Conservation (phyloP, 1,140 invertebrate species). For the Caerostris extrusa region DNA sequence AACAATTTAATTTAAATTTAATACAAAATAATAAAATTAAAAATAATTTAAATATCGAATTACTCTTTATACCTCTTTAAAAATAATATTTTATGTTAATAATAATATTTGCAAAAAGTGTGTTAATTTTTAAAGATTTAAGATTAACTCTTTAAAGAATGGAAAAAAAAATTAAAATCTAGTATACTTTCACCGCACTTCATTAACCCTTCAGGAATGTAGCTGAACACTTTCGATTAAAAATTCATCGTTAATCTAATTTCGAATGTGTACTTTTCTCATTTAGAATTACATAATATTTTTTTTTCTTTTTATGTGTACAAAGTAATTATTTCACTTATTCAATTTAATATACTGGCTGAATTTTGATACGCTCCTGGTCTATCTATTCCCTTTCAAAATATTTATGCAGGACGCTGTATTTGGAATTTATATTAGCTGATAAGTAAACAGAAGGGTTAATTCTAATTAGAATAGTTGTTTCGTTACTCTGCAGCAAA, state of each 20-base stretch:
- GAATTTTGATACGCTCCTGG: not conserved
- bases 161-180: not conserved
- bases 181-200: not conserved
- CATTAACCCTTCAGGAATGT: no score
- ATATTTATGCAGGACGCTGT: not conserved
- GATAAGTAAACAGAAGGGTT: not conserved
- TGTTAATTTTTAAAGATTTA: not conserved
- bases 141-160: not conserved
- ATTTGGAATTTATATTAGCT: not conserved
- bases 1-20: no score
- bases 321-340: not conserved
- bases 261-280: slow-evolving; percentile 9
- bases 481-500: not conserved
- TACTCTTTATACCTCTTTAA: no score
- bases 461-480: not conserved
- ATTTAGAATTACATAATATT: not conserved
- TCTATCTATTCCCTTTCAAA: not conserved
- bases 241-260: not conserved
- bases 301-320: not conserved
- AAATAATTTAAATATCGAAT: no score
- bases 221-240: not conserved
- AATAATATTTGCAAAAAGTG: no score
- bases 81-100: no score
- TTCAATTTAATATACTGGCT: not conserved
- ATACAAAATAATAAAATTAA: no score